A percentile compares a stretch with the other conserved stretches of the same genome.
Evolutionary conservation across 2,113 vertebrate species (phyloP).

Genomic region (human): GRCh38 chr13:79896501-79897000

Average conservation of each 20-base stretch:
- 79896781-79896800: not conserved
- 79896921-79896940: not conserved
- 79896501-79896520: too few relatives aligned
- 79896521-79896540: too few relatives aligned
- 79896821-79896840: not conserved
- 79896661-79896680: not conserved
- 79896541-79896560: too few relatives aligned
- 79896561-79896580: too few relatives aligned
- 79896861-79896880: not conserved
- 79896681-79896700: not conserved
- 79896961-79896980: not conserved
- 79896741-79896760: not conserved
- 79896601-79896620: not conserved
- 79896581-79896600: not conserved
- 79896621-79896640: not conserved
- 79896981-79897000: not conserved
- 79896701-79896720: not conserved
- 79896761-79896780: not conserved
- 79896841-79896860: not conserved
- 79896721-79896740: constrained; percentile 3
- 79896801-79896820: not conserved
- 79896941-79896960: not conserved
- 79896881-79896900: not conserved
- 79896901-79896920: not conserved
- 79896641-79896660: not conserved